Evolutionary conservation across 2,113 vertebrate species (phyloP).

Genomic region (Grus americana): DNA sequence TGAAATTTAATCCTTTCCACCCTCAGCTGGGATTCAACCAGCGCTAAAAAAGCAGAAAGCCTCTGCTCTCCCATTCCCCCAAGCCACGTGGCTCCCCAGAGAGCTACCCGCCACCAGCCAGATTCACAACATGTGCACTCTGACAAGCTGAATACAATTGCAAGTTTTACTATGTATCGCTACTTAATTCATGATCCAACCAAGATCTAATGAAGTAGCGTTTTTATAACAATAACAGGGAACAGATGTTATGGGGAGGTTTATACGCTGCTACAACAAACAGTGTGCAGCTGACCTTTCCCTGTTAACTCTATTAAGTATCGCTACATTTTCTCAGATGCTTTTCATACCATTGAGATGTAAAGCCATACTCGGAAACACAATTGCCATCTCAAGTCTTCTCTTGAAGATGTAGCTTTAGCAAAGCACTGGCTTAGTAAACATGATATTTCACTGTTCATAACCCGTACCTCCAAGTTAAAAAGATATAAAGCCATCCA

Average conservation of each 20-base stretch:
- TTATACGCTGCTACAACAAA: neutral
- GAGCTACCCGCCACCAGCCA: neutral
- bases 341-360: neutral
- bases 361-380: neutral
- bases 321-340: neutral
- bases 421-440: neutral
- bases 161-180: neutral
- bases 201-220: neutral
- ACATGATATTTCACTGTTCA: neutral
- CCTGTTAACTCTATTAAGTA: neutral
- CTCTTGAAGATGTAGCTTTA: neutral
- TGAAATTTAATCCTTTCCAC: neutral
- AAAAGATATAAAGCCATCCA: neutral
- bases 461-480: neutral
- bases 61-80: neutral
- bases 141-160: neutral
- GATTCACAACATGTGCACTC: neutral
- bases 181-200: neutral
- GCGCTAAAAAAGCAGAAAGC: neutral
- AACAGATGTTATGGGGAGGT: slow-evolving; percentile 27
- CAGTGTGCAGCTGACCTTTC: slow-evolving; percentile 36
- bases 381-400: neutral
- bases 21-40: neutral
- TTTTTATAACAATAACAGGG: slow-evolving; percentile 9
- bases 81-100: accelerated